Percentiles rank a stretch among this genome's conserved stretches.
Evolutionary conservation across 2,113 vertebrate genomes (phyloP).

Genomic region (Nyctibius bracteatus): DNA sequence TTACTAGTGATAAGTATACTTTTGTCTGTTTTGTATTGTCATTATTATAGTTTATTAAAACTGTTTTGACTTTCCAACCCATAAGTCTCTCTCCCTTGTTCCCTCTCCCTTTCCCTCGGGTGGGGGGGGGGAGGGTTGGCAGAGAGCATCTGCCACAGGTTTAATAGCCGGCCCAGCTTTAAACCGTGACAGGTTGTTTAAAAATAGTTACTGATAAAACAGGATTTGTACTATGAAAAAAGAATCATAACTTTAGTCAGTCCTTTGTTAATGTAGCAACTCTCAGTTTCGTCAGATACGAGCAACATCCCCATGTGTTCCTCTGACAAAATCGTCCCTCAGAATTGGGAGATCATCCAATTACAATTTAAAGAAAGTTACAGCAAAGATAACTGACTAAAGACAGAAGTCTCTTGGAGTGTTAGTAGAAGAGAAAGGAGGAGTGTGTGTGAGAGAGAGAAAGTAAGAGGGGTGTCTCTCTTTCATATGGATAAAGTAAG

Average conservation of each 20-base stretch:
- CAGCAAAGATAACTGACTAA: neutral
- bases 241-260: neutral
- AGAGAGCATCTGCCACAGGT: too few species aligned
- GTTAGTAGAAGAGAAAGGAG: neutral
- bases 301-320: neutral
- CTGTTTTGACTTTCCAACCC: too few species aligned
- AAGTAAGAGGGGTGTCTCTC: neutral
- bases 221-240: neutral
- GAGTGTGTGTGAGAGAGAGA: too few species aligned
- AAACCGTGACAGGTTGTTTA: too few species aligned
- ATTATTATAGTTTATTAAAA: too few species aligned
- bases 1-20: too few species aligned
- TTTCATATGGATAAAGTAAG: neutral
- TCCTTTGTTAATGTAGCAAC: neutral
- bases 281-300: neutral
- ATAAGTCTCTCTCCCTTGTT: too few species aligned
- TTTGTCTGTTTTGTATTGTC: too few species aligned
- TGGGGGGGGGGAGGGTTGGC: too few species aligned
- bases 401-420: neutral
- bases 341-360: neutral
- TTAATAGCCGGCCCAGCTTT: too few species aligned
- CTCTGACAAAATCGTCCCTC: neutral
- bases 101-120: too few species aligned
- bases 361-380: neutral
- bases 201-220: neutral